Evolutionary conservation across 2,797 vertebrate species (phyloP).

Genomic region (Taenioides sp.): DNA sequence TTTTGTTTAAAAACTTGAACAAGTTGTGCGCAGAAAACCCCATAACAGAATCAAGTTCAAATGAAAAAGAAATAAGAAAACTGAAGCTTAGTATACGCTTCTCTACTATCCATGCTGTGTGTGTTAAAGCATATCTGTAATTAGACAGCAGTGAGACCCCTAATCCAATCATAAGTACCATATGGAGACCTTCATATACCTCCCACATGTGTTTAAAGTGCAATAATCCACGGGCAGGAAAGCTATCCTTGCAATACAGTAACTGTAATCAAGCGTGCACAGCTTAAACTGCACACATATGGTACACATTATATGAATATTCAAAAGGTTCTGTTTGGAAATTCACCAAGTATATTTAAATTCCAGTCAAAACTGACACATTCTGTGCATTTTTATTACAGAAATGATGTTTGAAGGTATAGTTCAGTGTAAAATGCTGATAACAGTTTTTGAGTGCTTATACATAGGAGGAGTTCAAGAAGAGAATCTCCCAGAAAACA

Average conservation of each 20-base stretch:
- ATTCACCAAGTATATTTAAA: neutral
- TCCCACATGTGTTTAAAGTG: conserved; percentile 25
- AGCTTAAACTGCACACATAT: neutral
- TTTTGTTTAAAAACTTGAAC: too few species aligned
- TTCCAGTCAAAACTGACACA: neutral
- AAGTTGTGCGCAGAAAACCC: neutral
- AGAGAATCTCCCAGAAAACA: neutral
- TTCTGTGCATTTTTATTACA: neutral
- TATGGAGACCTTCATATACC: conserved; percentile 40
- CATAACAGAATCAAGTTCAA: neutral
- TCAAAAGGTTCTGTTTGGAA: neutral
- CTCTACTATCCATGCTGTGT: neutral
- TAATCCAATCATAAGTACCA: conserved; percentile 45
- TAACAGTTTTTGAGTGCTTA: too few species aligned
- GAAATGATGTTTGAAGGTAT: neutral
- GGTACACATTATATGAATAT: neutral
- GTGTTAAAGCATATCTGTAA: conserved; percentile 26
- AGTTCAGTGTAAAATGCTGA: too few species aligned
- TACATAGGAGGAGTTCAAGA: neutral
- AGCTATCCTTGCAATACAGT: neutral
- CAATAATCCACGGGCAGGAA: neutral
- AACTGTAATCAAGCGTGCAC: neutral
- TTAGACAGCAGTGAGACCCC: conserved; percentile 15
- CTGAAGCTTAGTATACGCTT: neutral
- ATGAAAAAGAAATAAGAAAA: neutral